Percentiles rank a stretch among this genome's conserved stretches.
phyloP scores from a whole-genome alignment of 2,797 vertebrate species.

The Graptemys geographica region DNA sequence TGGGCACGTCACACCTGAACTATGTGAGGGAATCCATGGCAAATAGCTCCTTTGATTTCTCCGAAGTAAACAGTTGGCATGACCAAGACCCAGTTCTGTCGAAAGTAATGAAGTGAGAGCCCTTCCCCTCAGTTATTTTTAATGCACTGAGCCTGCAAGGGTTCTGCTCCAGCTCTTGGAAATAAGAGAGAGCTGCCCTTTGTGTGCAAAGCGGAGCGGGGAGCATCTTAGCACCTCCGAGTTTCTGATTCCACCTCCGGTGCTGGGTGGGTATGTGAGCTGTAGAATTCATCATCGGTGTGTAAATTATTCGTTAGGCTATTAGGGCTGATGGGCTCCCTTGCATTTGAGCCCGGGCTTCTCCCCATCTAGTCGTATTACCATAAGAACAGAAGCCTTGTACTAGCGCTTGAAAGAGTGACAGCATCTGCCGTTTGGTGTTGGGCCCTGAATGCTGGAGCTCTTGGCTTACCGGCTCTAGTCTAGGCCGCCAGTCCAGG shows the following conservation, averaged over 20 bases:
- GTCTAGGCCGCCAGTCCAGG: not conserved
- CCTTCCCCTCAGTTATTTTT: slow-evolving; percentile 70
- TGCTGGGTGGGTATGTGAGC: not conserved
- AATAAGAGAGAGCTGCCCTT: not conserved
- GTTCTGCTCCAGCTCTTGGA: slow-evolving; percentile 24
- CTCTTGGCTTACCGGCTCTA: not conserved
- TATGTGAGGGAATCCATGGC: fast-evolving
- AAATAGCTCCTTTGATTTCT: not conserved
- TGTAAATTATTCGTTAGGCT: not conserved
- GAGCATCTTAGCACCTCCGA: not conserved
- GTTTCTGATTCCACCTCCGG: not conserved
- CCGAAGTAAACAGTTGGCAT: not conserved
- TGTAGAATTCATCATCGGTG: not conserved
- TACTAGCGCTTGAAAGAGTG: not conserved
- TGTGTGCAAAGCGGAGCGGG: slow-evolving; percentile 6
- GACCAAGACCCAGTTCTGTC: slow-evolving; percentile 66
- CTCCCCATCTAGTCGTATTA: fast-evolving
- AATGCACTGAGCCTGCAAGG: not conserved
- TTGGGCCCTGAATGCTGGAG: not conserved
- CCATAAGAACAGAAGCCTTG: not conserved
- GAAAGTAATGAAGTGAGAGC: slow-evolving; percentile 46
- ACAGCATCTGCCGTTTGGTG: not conserved
- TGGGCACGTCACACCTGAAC: not conserved
- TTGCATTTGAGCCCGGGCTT: not conserved
- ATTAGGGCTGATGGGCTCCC: fast-evolving